These are phyloP conservation scores for Epinotia nisella DNA, from an alignment of 2,888 invertebrate species.

Conservation along the genomic window DNA sequence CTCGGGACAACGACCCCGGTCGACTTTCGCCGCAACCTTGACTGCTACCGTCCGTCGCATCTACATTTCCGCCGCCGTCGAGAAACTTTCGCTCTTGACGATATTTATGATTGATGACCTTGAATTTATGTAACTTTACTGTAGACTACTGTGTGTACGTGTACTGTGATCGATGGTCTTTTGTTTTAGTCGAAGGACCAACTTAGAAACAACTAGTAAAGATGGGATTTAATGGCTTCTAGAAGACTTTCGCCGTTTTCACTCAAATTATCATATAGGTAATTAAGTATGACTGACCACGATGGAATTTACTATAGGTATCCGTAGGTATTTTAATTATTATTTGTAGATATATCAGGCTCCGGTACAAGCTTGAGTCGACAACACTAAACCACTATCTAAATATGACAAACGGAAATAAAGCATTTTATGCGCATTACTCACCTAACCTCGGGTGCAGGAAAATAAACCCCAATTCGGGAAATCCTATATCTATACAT, in stretches of 20 bases:
- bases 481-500: too few relatives aligned
- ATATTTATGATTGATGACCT: conserved; percentile 17
- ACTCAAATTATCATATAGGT: neutral
- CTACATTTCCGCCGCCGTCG: conserved; percentile 72
- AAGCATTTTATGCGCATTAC: too few relatives aligned
- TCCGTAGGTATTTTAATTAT: neutral
- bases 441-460: too few relatives aligned
- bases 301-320: neutral
- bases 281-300: neutral
- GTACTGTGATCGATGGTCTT: conserved; percentile 3
- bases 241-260: conserved; percentile 1
- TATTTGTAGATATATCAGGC: neutral
- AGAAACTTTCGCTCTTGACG: conserved; percentile 77
- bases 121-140: conserved; percentile 48
- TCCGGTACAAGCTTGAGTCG: too few relatives aligned
- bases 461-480: neutral
- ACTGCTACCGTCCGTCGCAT: conserved; percentile 65
- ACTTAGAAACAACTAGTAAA: neutral
- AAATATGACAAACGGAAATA: too few relatives aligned
- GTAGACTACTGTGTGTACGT: neutral
- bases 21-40: conserved; percentile 83
- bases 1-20: conserved; percentile 65
- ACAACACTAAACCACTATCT: too few relatives aligned
- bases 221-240: too few relatives aligned
- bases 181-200: conserved; percentile 22